Evolutionary conservation across 2,113 vertebrate species (phyloP).

Genomic region (Corythornis madagascariensis): DNA sequence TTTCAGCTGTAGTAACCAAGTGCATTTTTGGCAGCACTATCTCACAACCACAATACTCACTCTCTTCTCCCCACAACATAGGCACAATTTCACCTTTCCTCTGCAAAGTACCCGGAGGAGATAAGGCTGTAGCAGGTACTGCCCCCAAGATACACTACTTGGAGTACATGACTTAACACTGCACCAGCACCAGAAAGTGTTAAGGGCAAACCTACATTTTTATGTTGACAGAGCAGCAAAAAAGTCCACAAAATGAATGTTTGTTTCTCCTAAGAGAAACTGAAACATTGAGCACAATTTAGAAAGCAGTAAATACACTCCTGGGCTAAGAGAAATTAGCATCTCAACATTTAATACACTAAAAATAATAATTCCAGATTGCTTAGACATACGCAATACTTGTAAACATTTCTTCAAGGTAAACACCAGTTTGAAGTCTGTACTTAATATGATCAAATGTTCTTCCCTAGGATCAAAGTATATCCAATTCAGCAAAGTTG

Average conservation of each 20-base stretch:
- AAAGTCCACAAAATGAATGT: not conserved
- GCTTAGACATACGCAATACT: not conserved
- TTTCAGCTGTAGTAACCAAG: not conserved
- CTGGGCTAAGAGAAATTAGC: not conserved
- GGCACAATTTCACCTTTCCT: not conserved
- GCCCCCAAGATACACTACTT: not conserved
- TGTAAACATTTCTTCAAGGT: not conserved
- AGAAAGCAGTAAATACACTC: not conserved
- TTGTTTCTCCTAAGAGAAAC: not conserved
- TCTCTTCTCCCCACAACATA: not conserved
- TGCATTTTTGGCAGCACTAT: not conserved
- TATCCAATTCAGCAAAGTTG: not conserved
- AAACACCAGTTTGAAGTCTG: constrained; percentile 9
- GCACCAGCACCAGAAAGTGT: not conserved
- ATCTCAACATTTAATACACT: not conserved
- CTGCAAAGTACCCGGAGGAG: not conserved
- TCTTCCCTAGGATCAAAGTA: constrained; percentile 57
- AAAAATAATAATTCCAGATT: not conserved
- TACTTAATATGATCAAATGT: constrained; percentile 20
- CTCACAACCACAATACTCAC: rapidly evolving
- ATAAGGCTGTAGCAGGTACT: not conserved
- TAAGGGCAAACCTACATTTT: not conserved
- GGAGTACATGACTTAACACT: not conserved
- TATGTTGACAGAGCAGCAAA: not conserved
- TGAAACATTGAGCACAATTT: not conserved